Evolutionary conservation across 2,113 vertebrate genomes (phyloP).

Genomic region (Leptosomus discolor): DNA sequence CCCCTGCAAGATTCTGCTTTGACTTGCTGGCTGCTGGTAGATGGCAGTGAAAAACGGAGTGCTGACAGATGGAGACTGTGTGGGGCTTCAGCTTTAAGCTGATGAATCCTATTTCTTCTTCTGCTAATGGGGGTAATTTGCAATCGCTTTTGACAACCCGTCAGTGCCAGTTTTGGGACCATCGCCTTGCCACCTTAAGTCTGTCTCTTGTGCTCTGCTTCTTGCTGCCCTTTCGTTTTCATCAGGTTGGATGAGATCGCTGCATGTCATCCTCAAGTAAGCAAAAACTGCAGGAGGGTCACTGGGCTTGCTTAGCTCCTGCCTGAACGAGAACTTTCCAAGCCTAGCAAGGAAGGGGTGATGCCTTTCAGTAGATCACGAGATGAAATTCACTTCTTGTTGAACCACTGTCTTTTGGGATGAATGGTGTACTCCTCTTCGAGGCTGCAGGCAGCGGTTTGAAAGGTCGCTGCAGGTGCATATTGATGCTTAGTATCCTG

Average conservation of each 20-base stretch:
- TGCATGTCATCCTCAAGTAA: rapidly evolving
- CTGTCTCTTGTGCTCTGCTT: neutral
- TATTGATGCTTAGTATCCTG: neutral
- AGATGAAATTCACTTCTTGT: neutral
- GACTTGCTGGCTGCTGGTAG: neutral
- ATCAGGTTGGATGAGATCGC: neutral
- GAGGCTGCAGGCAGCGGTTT: neutral
- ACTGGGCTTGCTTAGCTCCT: neutral
- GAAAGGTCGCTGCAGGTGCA: rapidly evolving
- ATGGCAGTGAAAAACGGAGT: neutral
- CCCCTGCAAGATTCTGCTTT: neutral
- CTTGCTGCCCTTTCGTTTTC: neutral
- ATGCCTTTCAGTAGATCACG: rapidly evolving
- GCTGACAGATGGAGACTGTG: neutral
- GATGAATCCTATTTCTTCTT: neutral
- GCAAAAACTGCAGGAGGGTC: neutral
- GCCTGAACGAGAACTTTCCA: neutral
- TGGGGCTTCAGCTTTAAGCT: neutral
- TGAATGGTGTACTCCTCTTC: rapidly evolving
- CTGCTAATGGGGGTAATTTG: neutral
- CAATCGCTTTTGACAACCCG: neutral
- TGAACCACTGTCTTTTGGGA: neutral
- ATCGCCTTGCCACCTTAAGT: rapidly evolving
- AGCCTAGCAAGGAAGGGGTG: neutral
- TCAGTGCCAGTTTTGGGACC: neutral